Base-by-base conservation (phyloP, 2,888 invertebrate species). In the Saturnia japonica region DNA sequence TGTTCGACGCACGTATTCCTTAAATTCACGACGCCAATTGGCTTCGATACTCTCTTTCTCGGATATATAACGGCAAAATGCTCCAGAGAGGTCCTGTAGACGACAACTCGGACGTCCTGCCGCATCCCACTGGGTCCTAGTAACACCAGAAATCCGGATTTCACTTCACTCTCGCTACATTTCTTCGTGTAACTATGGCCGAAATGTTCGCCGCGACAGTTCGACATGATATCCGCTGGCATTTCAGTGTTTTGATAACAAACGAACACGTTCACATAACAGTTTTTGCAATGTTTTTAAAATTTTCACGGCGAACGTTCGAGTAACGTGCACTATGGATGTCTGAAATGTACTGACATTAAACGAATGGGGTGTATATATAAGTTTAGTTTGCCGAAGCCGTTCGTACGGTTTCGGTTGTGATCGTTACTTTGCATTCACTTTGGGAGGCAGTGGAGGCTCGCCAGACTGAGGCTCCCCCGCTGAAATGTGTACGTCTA, bases 21-120 rank as follows among this genome's bases (percentile, higher is more conserved):
- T 74, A 96, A 84, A 83, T 96, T 96, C 60, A 96, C 91, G 2
- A 96, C 95, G 0, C 95, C 95, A 54, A 95, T 87, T 0, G 96
- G 95, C 75, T 95, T 94, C 74, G 95, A 94, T 16, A 95, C 90
- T 79, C 95, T 95, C 86, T 95, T 95, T 84, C 95, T 94, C 11
- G 96, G 96, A 76, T 95, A 96, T 45, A 96, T 94, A 11, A 95
- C 96, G 1, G 95, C 95, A 79, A 96, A 96, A 79, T 96, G 96
- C 81, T 96, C 96, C 80, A 95, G 86, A 67, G 95, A 95, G 8
- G 96, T 96, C 73, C 94, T 91, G 83, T 96, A 96, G 40, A 96
- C 95, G 78, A 95, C 95, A 74, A 95, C 95, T 78, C 95, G 93
- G 8, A 96, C 95, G 74, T 94, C 93, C 84, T 95, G 95, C 25